Conservation (phyloP, 2,797 vertebrate genomes). For the Notolepis coatsorum region DNA sequence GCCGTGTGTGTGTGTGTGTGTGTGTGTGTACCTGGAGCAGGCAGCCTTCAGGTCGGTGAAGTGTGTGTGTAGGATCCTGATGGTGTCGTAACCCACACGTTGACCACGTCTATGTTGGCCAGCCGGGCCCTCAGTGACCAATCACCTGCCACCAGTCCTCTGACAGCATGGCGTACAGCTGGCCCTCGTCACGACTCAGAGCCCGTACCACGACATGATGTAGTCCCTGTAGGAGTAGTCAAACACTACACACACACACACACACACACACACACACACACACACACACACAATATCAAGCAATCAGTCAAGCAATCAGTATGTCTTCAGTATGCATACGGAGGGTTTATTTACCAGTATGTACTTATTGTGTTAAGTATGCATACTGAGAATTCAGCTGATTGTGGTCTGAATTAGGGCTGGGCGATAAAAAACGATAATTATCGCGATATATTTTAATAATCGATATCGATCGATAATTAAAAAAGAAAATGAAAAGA, state of each 20-base stretch:
- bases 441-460: no score
- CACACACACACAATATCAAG: no score
- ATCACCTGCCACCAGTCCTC: slow-evolving; percentile 97
- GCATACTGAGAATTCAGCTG: no score
- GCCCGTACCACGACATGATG: slow-evolving; percentile 93
- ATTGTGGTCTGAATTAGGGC: no score
- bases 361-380: no score
- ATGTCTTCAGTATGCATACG: no score
- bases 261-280: neutral
- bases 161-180: slow-evolving; percentile 92
- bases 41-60: slow-evolving; percentile 97
- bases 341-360: no score
- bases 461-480: no score
- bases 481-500: no score
- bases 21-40: slow-evolving; percentile 88
- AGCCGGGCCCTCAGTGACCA: slow-evolving; percentile 88
- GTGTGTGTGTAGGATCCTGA: slow-evolving; percentile 90
- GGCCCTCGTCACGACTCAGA: slow-evolving; percentile 92
- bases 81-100: slow-evolving; percentile 93
- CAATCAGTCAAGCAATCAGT: no score
- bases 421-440: no score
- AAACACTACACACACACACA: slow-evolving; percentile 84
- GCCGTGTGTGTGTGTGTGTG: slow-evolving; percentile 6
- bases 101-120: slow-evolving; percentile 91
- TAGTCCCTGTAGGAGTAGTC: slow-evolving; percentile 97